Evolutionary conservation across 2,797 vertebrate genomes (phyloP).

Genomic region (Poliocrania exsul): DNA sequence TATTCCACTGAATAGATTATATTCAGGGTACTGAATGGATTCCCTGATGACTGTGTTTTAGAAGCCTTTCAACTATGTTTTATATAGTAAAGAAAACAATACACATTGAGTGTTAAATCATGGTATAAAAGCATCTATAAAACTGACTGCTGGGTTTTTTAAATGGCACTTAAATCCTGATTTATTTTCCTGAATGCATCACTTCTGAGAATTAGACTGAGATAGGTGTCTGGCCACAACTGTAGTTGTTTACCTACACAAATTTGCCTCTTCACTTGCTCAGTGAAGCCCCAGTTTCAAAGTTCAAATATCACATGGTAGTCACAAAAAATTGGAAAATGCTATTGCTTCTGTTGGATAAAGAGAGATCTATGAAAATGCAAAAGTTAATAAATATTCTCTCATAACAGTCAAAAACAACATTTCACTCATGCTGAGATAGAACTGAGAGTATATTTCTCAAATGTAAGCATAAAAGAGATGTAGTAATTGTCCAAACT

Average conservation of each 20-base stretch:
- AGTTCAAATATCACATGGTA: not conserved
- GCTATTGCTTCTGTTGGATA: not conserved
- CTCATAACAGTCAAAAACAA: slow-evolving; percentile 1
- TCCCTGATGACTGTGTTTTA: slow-evolving; percentile 9
- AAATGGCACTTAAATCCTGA: slow-evolving; percentile 20
- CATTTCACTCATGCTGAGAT: not conserved
- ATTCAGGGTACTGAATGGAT: not conserved
- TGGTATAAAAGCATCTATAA: slow-evolving; percentile 42
- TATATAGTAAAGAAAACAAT: slow-evolving; percentile 39
- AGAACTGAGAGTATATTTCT: not conserved
- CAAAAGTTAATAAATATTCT: not conserved
- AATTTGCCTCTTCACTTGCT: not conserved
- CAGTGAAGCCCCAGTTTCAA: not conserved
- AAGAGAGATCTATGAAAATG: not conserved
- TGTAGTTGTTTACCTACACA: not conserved
- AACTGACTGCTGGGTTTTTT: not conserved
- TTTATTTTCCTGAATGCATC: not conserved
- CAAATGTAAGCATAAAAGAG: not conserved
- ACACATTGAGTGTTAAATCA: slow-evolving; percentile 30
- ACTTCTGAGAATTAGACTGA: not conserved
- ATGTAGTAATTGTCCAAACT: not conserved
- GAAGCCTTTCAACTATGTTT: not conserved
- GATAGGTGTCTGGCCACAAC: not conserved
- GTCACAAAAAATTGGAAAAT: not conserved
- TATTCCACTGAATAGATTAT: not conserved